A percentile compares a stretch with the other conserved stretches of the same genome.
These are phyloP conservation scores for Pachycephala philippinensis DNA, from an alignment of 2,113 vertebrate species.

Conservation along the genomic window DNA sequence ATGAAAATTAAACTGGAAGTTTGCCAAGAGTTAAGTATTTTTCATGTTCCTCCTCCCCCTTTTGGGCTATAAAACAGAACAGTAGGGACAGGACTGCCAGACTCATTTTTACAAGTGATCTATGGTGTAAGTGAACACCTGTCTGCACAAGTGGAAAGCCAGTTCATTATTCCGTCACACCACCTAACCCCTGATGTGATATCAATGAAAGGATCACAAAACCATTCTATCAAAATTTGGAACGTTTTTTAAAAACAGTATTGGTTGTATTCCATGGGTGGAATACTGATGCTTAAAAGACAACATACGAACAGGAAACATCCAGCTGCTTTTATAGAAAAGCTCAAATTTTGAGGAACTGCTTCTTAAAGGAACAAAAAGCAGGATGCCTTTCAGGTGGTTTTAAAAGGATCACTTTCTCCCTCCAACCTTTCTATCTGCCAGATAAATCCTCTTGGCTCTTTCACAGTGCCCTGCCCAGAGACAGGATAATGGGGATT, in stretches of 20 bases:
- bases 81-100: background rate
- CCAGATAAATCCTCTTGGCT: background rate
- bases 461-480: background rate
- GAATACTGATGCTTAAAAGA: background rate
- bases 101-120: background rate
- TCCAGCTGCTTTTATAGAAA: background rate
- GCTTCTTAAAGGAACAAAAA: background rate
- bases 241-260: background rate
- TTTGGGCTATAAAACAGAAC: background rate
- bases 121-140: background rate
- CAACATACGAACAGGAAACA: background rate
- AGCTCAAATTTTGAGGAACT: background rate
- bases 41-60: background rate
- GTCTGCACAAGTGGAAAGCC: background rate
- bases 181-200: background rate
- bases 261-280: background rate
- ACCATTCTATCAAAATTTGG: background rate
- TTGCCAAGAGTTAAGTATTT: background rate
- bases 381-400: background rate
- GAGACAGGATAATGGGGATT: background rate
- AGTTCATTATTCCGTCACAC: background rate
- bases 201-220: background rate
- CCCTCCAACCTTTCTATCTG: background rate
- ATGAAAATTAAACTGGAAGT: conserved; percentile 9
- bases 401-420: background rate